Conservation (phyloP, 1,140 invertebrate species). For the Orchestia grillus region DNA sequence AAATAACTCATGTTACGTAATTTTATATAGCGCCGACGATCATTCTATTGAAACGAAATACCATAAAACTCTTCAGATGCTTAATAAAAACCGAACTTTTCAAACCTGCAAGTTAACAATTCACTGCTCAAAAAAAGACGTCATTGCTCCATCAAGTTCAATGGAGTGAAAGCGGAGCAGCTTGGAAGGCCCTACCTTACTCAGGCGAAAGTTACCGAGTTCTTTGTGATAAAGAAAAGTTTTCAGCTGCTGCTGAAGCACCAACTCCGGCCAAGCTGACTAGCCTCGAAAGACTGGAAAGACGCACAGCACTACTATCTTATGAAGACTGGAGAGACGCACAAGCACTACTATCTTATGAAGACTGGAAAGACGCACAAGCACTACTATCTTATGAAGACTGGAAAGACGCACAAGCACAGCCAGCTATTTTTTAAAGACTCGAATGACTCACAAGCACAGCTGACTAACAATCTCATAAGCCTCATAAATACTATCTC, state of each 20-base stretch:
- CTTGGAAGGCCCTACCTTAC: background rate
- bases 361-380: background rate
- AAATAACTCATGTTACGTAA: background rate
- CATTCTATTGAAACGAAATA: background rate
- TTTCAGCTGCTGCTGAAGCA: background rate
- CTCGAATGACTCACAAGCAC: background rate
- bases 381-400: background rate
- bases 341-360: background rate
- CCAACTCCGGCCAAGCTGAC: background rate
- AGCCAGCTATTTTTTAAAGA: background rate
- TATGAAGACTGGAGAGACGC: background rate
- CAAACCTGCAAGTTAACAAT: background rate
- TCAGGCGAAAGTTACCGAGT: background rate
- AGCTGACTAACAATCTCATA: background rate
- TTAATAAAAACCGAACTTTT: background rate
- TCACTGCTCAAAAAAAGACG: background rate
- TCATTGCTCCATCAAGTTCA: background rate
- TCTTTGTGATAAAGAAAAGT: conserved; percentile 25
- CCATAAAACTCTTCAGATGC: background rate
- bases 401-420: background rate
- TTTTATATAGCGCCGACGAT: background rate
- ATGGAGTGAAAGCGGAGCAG: background rate
- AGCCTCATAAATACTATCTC: no score
- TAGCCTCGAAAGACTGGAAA: background rate
- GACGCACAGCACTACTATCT: background rate